phyloP scores from a whole-genome alignment of 2,888 invertebrate species.

The Oxyteleia sp. region DNA sequence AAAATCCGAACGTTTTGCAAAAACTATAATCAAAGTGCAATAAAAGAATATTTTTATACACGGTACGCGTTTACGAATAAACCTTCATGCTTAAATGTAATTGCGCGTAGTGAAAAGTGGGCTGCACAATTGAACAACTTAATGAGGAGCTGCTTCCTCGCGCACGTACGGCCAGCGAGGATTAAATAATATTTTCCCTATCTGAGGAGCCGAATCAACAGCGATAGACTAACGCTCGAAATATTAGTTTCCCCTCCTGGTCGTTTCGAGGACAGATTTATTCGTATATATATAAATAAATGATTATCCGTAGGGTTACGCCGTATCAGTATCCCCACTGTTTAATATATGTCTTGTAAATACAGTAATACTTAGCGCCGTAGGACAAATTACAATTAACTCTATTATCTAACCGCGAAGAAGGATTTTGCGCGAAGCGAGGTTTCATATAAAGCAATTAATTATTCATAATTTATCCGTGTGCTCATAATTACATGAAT shows the following conservation, averaged over 20 bases:
- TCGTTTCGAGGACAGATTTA: slow-evolving; percentile 78
- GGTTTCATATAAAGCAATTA: slow-evolving; percentile 57
- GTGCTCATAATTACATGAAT: slow-evolving; percentile 69
- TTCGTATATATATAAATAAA: slow-evolving; percentile 74
- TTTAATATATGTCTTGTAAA: slow-evolving; percentile 83
- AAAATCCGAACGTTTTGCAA: slow-evolving; percentile 24
- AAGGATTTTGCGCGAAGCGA: slow-evolving; percentile 52
- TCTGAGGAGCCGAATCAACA: slow-evolving; percentile 14
- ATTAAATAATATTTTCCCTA: slow-evolving; percentile 86
- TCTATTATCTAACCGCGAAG: slow-evolving; percentile 54
- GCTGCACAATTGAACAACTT: slow-evolving; percentile 49
- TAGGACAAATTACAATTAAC: slow-evolving; percentile 78
- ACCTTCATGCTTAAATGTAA: slow-evolving; percentile 18
- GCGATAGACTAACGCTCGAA: slow-evolving; percentile 60
- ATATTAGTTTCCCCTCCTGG: slow-evolving; percentile 88
- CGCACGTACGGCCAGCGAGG: slow-evolving; percentile 84
- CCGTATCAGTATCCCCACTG: slow-evolving; percentile 77
- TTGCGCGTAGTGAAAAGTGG: slow-evolving; percentile 53
- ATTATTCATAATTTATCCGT: slow-evolving; percentile 78
- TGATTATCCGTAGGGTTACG: slow-evolving; percentile 74
- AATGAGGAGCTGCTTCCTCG: slow-evolving; percentile 29
- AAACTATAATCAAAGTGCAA: slow-evolving; percentile 65
- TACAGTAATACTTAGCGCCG: slow-evolving; percentile 78
- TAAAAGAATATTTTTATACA: slow-evolving; percentile 55
- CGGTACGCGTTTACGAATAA: slow-evolving; percentile 47